Conservation (phyloP, 2,797 vertebrate species). For the Rhinella marina region DNA sequence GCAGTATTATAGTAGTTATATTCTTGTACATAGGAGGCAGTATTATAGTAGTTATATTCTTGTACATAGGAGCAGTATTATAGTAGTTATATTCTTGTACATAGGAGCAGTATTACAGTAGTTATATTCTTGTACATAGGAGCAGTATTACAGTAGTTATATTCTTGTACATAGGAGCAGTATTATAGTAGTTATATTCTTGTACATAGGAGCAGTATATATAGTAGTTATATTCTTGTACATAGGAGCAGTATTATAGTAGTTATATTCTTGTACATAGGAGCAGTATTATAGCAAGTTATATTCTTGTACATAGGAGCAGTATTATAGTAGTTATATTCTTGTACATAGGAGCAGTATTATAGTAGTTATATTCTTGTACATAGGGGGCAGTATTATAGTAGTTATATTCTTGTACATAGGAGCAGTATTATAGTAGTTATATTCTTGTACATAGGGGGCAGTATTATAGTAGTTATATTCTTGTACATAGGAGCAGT, state of each 20-base stretch:
- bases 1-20: slow-evolving; percentile 12
- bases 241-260: not conserved
- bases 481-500: not conserved
- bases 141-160: not conserved
- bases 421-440: not conserved
- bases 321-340: slow-evolving; percentile 6
- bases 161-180: not conserved
- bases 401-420: not conserved
- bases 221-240: slow-evolving; percentile 4
- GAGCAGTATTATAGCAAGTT: slow-evolving; percentile 2
- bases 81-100: slow-evolving; percentile 2
- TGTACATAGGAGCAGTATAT: not conserved
- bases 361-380: slow-evolving; percentile 17
- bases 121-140: not conserved
- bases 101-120: slow-evolving; percentile 6
- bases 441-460: not conserved
- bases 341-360: not conserved
- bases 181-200: slow-evolving; percentile 3
- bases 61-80: not conserved
- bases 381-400: not conserved
- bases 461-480: slow-evolving; percentile 8
- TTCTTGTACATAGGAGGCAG: not conserved
- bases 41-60: slow-evolving; percentile 17
- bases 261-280: slow-evolving; percentile 8
- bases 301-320: not conserved